These are phyloP conservation scores for Brachionus calyciflorus DNA, from an alignment of 1,140 invertebrate genomes.

Conservation along the genomic window DNA sequence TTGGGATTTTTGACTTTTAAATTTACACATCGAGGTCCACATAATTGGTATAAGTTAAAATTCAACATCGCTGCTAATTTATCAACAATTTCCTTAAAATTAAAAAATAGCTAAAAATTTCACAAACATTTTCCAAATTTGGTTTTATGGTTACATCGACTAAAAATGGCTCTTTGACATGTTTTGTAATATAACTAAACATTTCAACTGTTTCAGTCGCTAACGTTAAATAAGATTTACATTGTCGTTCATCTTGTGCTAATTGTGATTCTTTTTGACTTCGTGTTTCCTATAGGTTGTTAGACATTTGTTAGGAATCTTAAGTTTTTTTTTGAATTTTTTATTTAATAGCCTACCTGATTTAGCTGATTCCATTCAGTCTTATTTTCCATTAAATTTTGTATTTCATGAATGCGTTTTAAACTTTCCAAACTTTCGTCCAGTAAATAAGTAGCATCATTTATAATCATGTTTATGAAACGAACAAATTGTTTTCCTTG, in stretches of 20 bases:
- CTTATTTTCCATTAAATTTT: constrained; percentile 76
- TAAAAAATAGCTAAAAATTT: constrained; percentile 35
- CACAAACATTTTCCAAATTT: not conserved
- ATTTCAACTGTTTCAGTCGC: constrained; percentile 94
- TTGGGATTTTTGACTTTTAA: constrained; percentile 90
- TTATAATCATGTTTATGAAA: constrained; percentile 98
- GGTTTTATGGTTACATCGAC: constrained; percentile 65
- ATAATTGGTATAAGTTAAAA: constrained; percentile 93
- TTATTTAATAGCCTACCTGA: constrained; percentile 49
- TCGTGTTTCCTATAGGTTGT: constrained; percentile 68
- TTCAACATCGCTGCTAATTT: constrained; percentile 94
- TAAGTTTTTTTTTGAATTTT: not conserved
- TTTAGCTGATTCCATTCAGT: constrained; percentile 68
- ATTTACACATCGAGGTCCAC: constrained; percentile 93
- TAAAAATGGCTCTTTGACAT: constrained; percentile 89
- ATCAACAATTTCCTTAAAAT: constrained; percentile 73
- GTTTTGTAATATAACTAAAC: constrained; percentile 91
- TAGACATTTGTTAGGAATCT: constrained; percentile 45
- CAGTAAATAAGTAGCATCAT: constrained; percentile 92
- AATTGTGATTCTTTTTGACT: constrained; percentile 75
- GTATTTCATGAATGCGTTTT: constrained; percentile 90
- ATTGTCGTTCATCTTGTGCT: constrained; percentile 84
- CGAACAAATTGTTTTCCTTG: constrained; percentile 86
- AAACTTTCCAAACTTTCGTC: constrained; percentile 92
- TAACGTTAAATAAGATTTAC: constrained; percentile 87